Conservation (phyloP, 2,113 vertebrate species). For the Malurus alboscapulatus region DNA sequence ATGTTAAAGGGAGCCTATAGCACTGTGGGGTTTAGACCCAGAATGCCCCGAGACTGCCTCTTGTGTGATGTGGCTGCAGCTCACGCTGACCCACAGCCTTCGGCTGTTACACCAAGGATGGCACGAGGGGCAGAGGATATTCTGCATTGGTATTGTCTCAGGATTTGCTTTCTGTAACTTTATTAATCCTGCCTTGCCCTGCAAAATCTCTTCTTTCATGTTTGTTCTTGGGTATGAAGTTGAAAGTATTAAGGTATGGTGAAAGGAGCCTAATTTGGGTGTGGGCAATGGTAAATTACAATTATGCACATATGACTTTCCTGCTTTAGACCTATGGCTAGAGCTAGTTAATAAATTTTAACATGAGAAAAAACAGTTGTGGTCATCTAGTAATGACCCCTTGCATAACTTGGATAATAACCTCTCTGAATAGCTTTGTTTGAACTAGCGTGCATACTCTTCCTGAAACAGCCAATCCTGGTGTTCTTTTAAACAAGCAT, state of each 20-base stretch:
- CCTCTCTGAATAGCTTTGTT: constrained; percentile 49
- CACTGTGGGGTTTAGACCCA: neutral
- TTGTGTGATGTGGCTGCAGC: neutral
- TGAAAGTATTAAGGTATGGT: constrained; percentile 7
- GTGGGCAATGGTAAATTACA: neutral
- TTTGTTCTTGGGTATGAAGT: neutral
- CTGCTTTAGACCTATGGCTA: constrained; percentile 4
- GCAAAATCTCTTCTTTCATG: constrained; percentile 32
- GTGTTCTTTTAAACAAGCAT: constrained; percentile 26
- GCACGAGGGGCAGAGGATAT: neutral
- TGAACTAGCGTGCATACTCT: constrained; percentile 44
- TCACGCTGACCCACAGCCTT: neutral
- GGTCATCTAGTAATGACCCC: constrained; percentile 59
- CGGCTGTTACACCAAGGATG: accelerated
- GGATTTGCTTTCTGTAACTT: constrained; percentile 1
- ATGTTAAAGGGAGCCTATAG: neutral
- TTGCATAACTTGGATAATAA: constrained; percentile 52
- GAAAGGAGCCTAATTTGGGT: constrained; percentile 28
- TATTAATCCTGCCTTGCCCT: constrained; percentile 11
- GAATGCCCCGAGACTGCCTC: neutral
- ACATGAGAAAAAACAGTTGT: constrained; percentile 63
- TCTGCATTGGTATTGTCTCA: neutral
- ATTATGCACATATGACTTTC: constrained; percentile 3
- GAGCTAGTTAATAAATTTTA: constrained; percentile 44
- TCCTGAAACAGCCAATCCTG: constrained; percentile 3